Base-by-base conservation (phyloP, 2,888 invertebrate genomes). In the Exocentrus adspersus region DNA sequence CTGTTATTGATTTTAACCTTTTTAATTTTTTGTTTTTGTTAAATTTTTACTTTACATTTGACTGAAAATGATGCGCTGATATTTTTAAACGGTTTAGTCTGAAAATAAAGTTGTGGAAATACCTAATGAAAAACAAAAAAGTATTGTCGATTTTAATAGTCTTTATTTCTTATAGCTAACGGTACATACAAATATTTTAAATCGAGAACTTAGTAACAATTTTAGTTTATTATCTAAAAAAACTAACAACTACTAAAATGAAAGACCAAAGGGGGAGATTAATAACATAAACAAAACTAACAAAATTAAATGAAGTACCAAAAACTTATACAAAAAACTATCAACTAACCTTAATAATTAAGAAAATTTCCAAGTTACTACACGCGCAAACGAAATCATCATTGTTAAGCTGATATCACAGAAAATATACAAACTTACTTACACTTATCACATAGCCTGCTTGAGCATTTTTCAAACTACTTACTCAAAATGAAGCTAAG, bases 391-490 rank as follows among this genome's bases (percentile, higher is more conserved):
- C 64, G 65, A 69, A 67, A 67, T 67, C 67, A 67, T 69, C 48
- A 56, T 67, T 60, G 67, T 76, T 73, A 79, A 80, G 81, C 81
- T 81, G 81, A 81, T 81, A 81, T 81, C 81, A 81, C 81, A 81
- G 79, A 75, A 72, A 72, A 74, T 74, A 72, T 78, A 74, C 76
- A 70, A 62, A 64, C 62, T 51, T 60, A 72, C 61, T 57, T 70
- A 72, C 62, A 72, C 72, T 72, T 71, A 80, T 81, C 81, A 81
- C 81, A 80, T 75, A 77, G 79, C 79, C 79, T 79, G 66, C 75
- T 75, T 75, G 80, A 80, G 80, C 80, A 73, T 67, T 68, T 71
- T 70, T 64, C 69, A 61, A 65, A 37, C 69, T 72, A 69, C 65
- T 70, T 71, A 68, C 71, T 71, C 72, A 67, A 64, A 67, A 62